Evolutionary conservation across 2,797 vertebrate species (phyloP).

Genomic region (Myotis myotis): DNA sequence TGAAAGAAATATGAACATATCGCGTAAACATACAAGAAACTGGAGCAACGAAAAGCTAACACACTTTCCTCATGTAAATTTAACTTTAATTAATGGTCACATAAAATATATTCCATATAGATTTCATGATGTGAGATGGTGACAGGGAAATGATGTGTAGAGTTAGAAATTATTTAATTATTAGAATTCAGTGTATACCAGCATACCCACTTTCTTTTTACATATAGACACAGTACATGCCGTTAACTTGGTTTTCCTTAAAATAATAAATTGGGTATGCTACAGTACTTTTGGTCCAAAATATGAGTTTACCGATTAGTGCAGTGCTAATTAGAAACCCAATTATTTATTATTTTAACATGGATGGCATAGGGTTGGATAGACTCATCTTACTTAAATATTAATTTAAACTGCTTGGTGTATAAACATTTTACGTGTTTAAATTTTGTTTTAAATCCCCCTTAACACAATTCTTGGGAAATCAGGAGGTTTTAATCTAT

Average conservation of each 20-base stretch:
- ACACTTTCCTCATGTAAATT: neutral
- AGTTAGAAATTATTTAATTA: neutral
- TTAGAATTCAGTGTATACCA: neutral
- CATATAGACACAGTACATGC: neutral
- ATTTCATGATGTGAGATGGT: neutral
- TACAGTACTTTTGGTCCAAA: neutral
- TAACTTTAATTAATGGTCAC: neutral
- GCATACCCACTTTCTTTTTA: neutral
- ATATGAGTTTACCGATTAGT: neutral
- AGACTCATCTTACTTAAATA: neutral
- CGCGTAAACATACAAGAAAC: neutral
- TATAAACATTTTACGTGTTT: neutral
- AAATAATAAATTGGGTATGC: neutral
- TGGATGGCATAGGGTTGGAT: neutral
- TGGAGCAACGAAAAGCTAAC: neutral
- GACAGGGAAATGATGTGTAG: neutral
- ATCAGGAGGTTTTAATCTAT: neutral
- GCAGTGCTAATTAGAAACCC: neutral
- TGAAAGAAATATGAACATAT: neutral
- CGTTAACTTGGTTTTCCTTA: neutral
- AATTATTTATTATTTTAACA: neutral
- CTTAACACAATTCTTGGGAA: neutral
- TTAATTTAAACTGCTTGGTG: neutral
- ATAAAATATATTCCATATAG: neutral
- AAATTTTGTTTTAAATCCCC: neutral